Evolutionary conservation across 1,140 invertebrate genomes (phyloP).

Genomic region (Popillia japonica): DNA sequence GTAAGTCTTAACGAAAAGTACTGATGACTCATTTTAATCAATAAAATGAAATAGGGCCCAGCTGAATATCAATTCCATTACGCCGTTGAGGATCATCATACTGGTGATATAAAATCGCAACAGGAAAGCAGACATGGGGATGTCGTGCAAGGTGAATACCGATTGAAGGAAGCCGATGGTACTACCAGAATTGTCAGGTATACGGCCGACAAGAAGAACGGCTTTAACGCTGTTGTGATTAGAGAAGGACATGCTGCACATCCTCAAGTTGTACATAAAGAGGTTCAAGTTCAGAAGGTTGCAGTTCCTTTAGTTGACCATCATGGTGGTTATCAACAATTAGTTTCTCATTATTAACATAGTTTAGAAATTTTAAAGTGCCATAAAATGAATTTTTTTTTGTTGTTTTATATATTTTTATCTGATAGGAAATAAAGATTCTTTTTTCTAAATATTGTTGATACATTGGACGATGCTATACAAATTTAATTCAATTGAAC

Average conservation of each 20-base stretch:
- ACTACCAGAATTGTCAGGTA: slow-evolving; percentile 21
- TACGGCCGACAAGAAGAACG: not conserved
- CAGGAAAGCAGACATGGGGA: not conserved
- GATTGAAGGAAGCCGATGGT: slow-evolving; percentile 21
- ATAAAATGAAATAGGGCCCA: slow-evolving; percentile 2
- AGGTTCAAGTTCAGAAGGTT: slow-evolving; percentile 17
- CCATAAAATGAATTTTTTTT: too few species aligned
- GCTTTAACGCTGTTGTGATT: slow-evolving; percentile 26
- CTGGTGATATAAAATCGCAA: slow-evolving; percentile 20
- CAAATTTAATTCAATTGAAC: too few species aligned
- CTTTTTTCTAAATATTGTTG: too few species aligned
- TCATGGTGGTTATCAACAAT: slow-evolving; percentile 17
- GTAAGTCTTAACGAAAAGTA: not conserved
- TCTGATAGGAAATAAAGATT: too few species aligned
- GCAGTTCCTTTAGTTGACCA: slow-evolving; percentile 3
- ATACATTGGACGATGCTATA: too few species aligned
- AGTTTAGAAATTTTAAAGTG: not conserved
- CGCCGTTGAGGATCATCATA: slow-evolving; percentile 20
- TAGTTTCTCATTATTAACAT: not conserved
- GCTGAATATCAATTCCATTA: slow-evolving; percentile 25
- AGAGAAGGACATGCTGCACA: slow-evolving; percentile 6
- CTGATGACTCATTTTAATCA: too few species aligned
- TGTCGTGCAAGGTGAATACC: slow-evolving; percentile 20
- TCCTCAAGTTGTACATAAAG: slow-evolving; percentile 31
- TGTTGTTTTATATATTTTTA: too few species aligned